Conservation (phyloP, 2,113 vertebrate species). For the Mellivora capensis region DNA sequence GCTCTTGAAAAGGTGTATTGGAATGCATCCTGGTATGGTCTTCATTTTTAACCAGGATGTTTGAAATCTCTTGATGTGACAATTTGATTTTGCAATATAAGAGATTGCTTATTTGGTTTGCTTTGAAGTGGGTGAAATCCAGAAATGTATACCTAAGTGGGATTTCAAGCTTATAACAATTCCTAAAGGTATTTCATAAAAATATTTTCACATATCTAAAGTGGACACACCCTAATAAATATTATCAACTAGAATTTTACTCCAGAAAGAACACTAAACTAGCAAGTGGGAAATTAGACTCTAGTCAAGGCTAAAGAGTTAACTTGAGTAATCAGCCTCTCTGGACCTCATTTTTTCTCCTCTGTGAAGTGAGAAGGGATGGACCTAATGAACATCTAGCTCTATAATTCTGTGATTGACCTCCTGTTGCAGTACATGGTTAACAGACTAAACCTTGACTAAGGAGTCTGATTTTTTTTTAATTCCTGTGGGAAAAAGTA, state of each 20-base stretch:
- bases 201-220: conserved; percentile 5
- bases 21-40: background rate
- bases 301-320: background rate
- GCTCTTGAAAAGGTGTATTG: background rate
- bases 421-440: background rate
- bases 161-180: conserved; percentile 9
- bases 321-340: background rate
- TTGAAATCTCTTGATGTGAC: background rate
- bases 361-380: background rate
- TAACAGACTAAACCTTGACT: background rate
- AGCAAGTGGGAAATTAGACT: background rate
- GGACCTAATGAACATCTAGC: background rate
- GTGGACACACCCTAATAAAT: background rate
- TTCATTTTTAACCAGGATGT: background rate
- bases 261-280: background rate
- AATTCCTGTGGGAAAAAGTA: background rate
- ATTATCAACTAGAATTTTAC: background rate
- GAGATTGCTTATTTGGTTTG: background rate
- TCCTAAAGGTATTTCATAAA: background rate
- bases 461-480: conserved; percentile 20
- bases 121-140: background rate
- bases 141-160: background rate
- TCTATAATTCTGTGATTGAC: background rate
- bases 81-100: background rate
- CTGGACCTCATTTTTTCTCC: background rate